A percentile compares a stretch with the other conserved stretches of the same genome.
These are phyloP conservation scores for Sclerurus mexicanus DNA, from an alignment of 2,113 vertebrate genomes.

Conservation along the genomic window DNA sequence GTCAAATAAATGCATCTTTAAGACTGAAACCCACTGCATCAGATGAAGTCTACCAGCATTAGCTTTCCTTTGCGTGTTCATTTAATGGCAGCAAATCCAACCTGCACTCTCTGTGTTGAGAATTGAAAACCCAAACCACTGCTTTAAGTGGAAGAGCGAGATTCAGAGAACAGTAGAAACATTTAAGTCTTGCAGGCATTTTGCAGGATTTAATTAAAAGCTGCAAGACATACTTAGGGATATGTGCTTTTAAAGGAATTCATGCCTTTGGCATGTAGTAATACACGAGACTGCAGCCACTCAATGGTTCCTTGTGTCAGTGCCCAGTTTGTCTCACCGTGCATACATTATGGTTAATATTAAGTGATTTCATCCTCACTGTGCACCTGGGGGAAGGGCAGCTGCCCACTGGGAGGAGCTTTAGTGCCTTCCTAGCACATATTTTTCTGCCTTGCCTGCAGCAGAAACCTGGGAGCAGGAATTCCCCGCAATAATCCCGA, in stretches of 20 bases:
- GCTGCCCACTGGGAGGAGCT: neutral
- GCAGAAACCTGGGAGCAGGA: neutral
- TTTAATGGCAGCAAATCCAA: neutral
- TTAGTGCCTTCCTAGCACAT: neutral
- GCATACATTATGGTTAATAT: neutral
- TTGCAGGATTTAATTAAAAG: slow-evolving; percentile 29
- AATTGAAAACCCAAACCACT: neutral
- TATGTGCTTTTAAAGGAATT: neutral
- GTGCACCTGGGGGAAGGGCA: neutral
- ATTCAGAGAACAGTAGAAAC: neutral
- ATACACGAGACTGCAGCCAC: neutral
- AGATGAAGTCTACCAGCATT: neutral
- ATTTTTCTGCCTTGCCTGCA: neutral
- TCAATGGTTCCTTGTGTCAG: neutral
- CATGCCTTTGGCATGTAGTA: neutral
- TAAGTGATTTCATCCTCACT: neutral
- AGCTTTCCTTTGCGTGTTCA: neutral
- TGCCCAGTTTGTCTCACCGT: neutral
- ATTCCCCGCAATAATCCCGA: neutral
- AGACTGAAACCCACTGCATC: neutral
- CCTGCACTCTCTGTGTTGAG: neutral
- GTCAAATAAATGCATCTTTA: neutral
- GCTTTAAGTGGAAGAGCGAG: neutral
- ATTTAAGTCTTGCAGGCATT: neutral
- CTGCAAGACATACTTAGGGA: neutral